Percentiles rank a stretch among this genome's conserved stretches.
Evolutionary conservation across 2,888 invertebrate species (phyloP).

Genomic region (Pasiphila rectangulata): DNA sequence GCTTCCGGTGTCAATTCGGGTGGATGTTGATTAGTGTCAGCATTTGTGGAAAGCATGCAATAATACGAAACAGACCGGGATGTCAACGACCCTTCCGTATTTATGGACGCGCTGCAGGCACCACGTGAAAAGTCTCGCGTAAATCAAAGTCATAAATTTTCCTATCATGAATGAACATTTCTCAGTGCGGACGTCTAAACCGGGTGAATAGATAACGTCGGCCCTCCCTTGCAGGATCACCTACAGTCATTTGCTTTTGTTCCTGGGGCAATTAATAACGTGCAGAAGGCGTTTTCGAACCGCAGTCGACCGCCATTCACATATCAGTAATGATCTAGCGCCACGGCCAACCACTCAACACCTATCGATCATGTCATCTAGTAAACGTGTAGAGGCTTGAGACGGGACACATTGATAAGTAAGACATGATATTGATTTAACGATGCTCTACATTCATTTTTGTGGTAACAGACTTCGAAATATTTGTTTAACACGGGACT

Average conservation of each 20-base stretch:
- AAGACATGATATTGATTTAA: not conserved
- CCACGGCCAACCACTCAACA: conserved; percentile 48
- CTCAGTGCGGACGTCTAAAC: conserved; percentile 77
- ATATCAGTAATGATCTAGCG: conserved; percentile 76
- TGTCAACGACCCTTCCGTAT: conserved; percentile 72
- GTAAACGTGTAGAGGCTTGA: conserved; percentile 30
- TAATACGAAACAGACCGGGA: too few species aligned
- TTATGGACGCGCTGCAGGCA: conserved; percentile 62
- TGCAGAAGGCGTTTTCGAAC: conserved; percentile 72
- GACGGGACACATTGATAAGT: conserved; percentile 13
- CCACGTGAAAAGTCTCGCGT: conserved; percentile 73
- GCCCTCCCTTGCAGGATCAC: conserved; percentile 76
- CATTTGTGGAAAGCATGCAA: conserved; percentile 59
- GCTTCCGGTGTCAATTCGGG: conserved; percentile 60
- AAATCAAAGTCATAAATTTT: conserved; percentile 80
- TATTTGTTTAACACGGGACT: too few species aligned
- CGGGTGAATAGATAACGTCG: conserved; percentile 77
- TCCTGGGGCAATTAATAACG: conserved; percentile 78
- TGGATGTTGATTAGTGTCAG: conserved; percentile 61
- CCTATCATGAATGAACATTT: conserved; percentile 80
- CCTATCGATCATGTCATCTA: conserved; percentile 68
- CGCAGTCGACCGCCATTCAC: conserved; percentile 66
- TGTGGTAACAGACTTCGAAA: too few species aligned
- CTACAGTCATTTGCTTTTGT: conserved; percentile 81
- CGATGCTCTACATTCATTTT: too few species aligned